Conservation (phyloP, 1,140 invertebrate species). For the Drosophila pachea region DNA sequence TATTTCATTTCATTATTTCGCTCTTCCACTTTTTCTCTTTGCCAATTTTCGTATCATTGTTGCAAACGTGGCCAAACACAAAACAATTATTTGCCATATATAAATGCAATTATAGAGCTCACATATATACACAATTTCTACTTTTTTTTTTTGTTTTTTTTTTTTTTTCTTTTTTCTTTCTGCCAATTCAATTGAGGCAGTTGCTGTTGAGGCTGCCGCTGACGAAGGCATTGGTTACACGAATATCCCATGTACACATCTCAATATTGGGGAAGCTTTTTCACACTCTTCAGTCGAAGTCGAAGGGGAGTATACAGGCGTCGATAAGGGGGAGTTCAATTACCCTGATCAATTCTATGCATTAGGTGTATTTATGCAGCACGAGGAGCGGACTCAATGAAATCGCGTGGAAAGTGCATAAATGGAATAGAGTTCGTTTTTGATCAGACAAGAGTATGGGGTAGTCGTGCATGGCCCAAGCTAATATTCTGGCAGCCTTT, state of each 20-base stretch:
- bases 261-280: background rate
- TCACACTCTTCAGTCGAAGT: background rate
- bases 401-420: no score
- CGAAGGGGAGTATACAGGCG: background rate
- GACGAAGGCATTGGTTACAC: conserved; percentile 47
- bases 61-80: conserved; percentile 36
- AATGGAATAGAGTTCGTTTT: no score
- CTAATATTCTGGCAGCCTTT: conserved; percentile 16
- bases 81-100: conserved; percentile 49
- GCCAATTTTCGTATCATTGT: conserved; percentile 13
- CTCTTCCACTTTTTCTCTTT: background rate
- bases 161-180: conserved; percentile 14
- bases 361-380: no score
- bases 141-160: no score
- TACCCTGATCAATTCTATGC: no score
- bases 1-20: conserved; percentile 14
- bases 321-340: no score
- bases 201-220: conserved; percentile 30
- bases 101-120: conserved; percentile 55
- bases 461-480: background rate
- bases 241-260: conserved; percentile 13
- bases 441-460: background rate
- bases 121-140: no score
- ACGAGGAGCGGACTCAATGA: no score
- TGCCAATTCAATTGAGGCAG: conserved; percentile 41